Evolutionary conservation across 2,113 vertebrate species (phyloP).

Genomic region (Prionailurus viverrinus): DNA sequence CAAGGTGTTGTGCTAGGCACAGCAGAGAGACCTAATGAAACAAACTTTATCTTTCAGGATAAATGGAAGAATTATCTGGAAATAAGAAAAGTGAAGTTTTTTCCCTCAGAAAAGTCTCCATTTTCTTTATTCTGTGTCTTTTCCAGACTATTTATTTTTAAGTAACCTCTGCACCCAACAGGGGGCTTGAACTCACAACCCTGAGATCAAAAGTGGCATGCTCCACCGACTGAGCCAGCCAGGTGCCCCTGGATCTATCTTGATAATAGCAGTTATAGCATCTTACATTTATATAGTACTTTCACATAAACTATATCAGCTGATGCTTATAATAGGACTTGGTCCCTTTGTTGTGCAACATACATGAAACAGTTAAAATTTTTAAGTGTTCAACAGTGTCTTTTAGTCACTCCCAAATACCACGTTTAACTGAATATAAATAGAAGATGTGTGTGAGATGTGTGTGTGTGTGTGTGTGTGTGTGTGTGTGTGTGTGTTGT

Average conservation of each 20-base stretch:
- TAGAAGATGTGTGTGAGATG: neutral
- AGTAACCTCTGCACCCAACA: neutral
- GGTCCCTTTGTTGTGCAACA: neutral
- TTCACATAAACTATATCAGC: neutral
- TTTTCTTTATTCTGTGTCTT: neutral
- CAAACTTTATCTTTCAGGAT: neutral
- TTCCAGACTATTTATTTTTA: neutral
- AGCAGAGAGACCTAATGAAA: neutral
- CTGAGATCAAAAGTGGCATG: neutral
- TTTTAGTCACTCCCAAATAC: neutral
- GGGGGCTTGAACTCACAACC: neutral
- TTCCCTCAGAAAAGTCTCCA: neutral
- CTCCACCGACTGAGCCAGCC: neutral
- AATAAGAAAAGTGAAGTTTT: neutral
- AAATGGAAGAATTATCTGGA: neutral
- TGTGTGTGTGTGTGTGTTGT: neutral
- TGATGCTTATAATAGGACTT: neutral
- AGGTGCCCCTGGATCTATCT: neutral
- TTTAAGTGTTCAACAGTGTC: neutral
- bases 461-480: too few relatives aligned
- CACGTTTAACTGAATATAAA: neutral
- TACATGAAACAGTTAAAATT: neutral
- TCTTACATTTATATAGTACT: neutral
- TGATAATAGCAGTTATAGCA: neutral
- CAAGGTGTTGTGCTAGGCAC: neutral